These are phyloP conservation scores for Notothenia coriiceps DNA, from an alignment of 2,113 vertebrate genomes.

Conservation along the genomic window DNA sequence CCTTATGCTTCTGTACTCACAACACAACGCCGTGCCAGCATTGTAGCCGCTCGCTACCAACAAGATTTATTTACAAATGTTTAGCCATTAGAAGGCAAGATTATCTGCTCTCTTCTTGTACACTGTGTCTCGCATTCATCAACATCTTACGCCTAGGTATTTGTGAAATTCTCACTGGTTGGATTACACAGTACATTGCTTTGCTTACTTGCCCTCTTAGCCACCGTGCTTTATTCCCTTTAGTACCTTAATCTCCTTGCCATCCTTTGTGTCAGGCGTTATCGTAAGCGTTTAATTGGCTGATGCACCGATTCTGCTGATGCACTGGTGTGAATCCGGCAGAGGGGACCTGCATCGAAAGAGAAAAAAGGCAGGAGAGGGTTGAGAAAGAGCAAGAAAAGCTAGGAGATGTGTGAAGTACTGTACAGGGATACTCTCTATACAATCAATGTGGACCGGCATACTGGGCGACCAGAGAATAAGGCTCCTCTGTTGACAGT, in stretches of 20 bases:
- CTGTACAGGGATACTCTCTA: slow-evolving; percentile 27
- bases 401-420: slow-evolving; percentile 19
- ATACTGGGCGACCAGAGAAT: slow-evolving; percentile 34
- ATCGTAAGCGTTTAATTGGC: slow-evolving; percentile 7
- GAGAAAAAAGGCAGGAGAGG: background rate
- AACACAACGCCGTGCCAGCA: slow-evolving; percentile 71
- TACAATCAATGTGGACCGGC: slow-evolving; percentile 44
- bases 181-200: slow-evolving; percentile 1
- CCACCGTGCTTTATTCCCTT: background rate
- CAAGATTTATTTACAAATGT: slow-evolving; percentile 71
- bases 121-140: slow-evolving; percentile 4
- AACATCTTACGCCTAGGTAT: background rate
- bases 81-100: slow-evolving; percentile 55
- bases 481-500: slow-evolving; percentile 52
- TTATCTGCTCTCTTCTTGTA: slow-evolving; percentile 40
- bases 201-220: background rate
- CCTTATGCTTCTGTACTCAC: slow-evolving; percentile 78
- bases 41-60: slow-evolving; percentile 52
- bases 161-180: background rate
- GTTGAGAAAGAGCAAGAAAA: slow-evolving; percentile 13
- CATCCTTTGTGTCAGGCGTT: slow-evolving; percentile 25
- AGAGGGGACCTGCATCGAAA: background rate
- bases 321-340: slow-evolving; percentile 25
- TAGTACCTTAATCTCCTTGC: slow-evolving; percentile 22
- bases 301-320: slow-evolving; percentile 31